phyloP scores from a whole-genome alignment of 2,797 vertebrate species.

The Catamblyrhynchus diadema region DNA sequence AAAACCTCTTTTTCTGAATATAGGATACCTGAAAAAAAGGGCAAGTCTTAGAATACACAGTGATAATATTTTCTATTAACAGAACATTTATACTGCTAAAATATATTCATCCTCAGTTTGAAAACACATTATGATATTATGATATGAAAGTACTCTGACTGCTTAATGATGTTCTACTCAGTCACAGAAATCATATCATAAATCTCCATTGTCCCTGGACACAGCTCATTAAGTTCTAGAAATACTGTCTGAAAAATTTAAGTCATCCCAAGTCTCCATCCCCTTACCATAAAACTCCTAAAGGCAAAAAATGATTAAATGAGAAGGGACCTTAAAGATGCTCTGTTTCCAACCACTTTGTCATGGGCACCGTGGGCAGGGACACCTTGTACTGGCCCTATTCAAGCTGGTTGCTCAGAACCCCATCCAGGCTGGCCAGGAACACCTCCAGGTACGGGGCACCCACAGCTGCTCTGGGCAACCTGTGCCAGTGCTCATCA shows the following conservation, averaged over 20 bases:
- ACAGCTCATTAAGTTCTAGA: constrained; percentile 26
- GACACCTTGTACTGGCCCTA: no score
- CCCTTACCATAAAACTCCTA: background rate
- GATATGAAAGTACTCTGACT: background rate
- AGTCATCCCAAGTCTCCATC: background rate
- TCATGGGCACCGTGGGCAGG: background rate
- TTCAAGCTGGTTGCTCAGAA: background rate
- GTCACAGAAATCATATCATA: constrained; percentile 5
- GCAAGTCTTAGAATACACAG: background rate
- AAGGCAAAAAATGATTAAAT: background rate
- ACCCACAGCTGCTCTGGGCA: background rate
- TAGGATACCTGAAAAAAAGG: background rate
- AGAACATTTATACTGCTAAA: background rate
- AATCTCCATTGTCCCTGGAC: constrained; percentile 2
- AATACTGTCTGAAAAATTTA: background rate
- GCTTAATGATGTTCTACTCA: constrained; percentile 35
- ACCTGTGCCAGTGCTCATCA: background rate
- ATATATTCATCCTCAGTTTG: background rate
- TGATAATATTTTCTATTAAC: background rate
- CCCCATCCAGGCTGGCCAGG: background rate
- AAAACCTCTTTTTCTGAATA: background rate
- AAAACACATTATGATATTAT: constrained; percentile 5
- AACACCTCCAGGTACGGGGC: background rate
- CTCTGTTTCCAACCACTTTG: background rate
- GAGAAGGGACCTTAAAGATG: background rate